A percentile compares a stretch with the other conserved stretches of the same genome.
phyloP scores from a whole-genome alignment of 1,140 invertebrate species.

The Lucilia cuprina region DNA sequence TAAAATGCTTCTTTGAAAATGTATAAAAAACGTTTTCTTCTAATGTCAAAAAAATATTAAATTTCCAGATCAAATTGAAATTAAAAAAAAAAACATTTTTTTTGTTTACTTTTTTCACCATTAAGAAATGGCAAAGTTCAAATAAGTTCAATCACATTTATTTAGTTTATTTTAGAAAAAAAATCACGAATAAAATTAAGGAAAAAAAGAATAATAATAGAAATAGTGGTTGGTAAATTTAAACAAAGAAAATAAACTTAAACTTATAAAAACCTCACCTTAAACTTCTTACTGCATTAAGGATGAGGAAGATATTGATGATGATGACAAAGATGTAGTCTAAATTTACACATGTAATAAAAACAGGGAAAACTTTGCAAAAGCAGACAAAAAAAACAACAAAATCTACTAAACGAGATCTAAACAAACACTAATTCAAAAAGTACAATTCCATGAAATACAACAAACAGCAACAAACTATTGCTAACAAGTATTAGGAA shows the following conservation, averaged over 20 bases:
- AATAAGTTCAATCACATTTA: conserved; percentile 21
- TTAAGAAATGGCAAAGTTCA: background rate
- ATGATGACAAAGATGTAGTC: background rate
- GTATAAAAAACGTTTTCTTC: too few relatives aligned
- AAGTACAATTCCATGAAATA: conserved; percentile 11
- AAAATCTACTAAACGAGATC: background rate
- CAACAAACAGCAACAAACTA: background rate
- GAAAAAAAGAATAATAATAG: background rate
- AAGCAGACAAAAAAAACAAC: background rate
- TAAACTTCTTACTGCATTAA: background rate
- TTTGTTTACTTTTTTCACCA: background rate
- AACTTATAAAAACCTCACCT: conserved; percentile 22
- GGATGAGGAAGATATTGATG: background rate
- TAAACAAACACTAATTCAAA: conserved; percentile 2
- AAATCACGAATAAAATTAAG: conserved; percentile 20
- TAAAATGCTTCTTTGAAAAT: too few relatives aligned
- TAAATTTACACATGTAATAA: conserved; percentile 7
- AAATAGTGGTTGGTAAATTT: background rate
- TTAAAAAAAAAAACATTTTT: background rate
- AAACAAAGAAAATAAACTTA: background rate
- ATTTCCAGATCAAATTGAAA: too few relatives aligned
- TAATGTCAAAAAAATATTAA: too few relatives aligned
- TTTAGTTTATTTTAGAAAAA: background rate
- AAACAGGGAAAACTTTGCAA: background rate
- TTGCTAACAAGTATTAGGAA: background rate